These are phyloP conservation scores for Sinonovacula constricta DNA, from an alignment of 1,140 invertebrate genomes.

Conservation along the genomic window DNA sequence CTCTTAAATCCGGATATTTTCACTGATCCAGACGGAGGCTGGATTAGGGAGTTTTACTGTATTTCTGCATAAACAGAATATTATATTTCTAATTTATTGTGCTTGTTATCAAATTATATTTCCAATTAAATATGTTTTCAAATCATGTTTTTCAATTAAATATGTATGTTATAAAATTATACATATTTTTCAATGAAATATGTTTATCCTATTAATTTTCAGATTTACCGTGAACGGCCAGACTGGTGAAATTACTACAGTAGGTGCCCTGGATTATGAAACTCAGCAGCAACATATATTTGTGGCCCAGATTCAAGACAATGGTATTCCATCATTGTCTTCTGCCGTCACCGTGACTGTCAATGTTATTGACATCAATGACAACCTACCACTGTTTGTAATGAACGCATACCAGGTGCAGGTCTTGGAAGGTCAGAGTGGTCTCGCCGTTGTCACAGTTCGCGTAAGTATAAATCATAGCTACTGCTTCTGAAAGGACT, in stretches of 20 bases:
- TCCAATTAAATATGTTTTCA: no score
- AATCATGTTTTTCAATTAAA: no score
- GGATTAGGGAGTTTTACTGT: no score
- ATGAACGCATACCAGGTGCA: constrained; percentile 47
- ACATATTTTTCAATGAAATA: no score
- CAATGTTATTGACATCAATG: constrained; percentile 58
- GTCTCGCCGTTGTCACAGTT: neutral
- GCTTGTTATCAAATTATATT: no score
- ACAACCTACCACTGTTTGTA: constrained; percentile 62
- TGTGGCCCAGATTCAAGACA: constrained; percentile 53
- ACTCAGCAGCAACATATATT: constrained; percentile 48
- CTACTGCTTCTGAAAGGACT: no score
- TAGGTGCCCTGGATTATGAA: constrained; percentile 58
- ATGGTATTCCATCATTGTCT: constrained; percentile 29
- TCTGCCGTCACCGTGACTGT: constrained; percentile 55
- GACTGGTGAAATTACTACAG: constrained; percentile 57
- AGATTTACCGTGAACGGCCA: constrained; percentile 61
- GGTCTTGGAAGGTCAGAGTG: constrained; percentile 52
- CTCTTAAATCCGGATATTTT: no score
- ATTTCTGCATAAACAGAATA: no score
- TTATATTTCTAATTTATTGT: no score
- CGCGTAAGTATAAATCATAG: neutral
- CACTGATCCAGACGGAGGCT: no score
- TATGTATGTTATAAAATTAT: no score
- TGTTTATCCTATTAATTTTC: constrained; percentile 10